These are phyloP conservation scores for Apostichopus californicus DNA, from an alignment of 35 echinoderm and acorn worm genomes.

Conservation along the genomic window DNA sequence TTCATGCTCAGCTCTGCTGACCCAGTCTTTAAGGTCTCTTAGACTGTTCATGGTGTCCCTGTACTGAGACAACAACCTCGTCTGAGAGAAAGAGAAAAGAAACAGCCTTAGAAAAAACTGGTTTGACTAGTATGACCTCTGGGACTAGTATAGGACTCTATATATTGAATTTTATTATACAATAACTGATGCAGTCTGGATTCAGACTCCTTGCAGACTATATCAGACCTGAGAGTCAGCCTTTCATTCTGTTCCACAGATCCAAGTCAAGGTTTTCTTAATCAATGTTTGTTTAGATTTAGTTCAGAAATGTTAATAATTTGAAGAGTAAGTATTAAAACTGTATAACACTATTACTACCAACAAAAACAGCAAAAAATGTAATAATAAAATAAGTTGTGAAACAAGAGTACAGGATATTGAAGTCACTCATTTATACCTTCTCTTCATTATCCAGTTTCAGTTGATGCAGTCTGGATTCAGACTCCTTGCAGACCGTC, in stretches of 20 bases:
- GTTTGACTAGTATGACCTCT: neutral
- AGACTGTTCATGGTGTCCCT: constrained; percentile 66
- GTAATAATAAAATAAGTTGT: too few relatives aligned
- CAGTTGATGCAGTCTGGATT: constrained; percentile 67
- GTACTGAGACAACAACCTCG: constrained; percentile 68
- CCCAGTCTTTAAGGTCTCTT: constrained; percentile 79
- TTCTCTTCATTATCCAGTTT: constrained; percentile 73
- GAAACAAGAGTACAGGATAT: too few relatives aligned
- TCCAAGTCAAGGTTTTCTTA: constrained; percentile 64
- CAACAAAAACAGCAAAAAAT: too few relatives aligned
- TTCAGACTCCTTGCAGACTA: constrained; percentile 67
- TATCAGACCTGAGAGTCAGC: constrained; percentile 62
- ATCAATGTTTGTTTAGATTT: neutral
- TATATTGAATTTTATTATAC: constrained; percentile 11
- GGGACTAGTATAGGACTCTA: too few relatives aligned
- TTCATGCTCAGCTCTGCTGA: constrained; percentile 89
- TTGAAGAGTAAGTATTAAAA: too few relatives aligned
- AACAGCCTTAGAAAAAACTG: neutral
- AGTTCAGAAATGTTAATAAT: too few relatives aligned
- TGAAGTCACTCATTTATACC: constrained; percentile 39
- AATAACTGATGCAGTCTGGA: constrained; percentile 63
- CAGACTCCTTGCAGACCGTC: constrained; percentile 69
- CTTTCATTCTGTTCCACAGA: constrained; percentile 78
- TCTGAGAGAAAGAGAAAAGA: constrained; percentile 40
- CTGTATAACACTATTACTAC: too few relatives aligned